Percentiles rank a stretch among this genome's conserved stretches.
These are phyloP conservation scores for Trachelus iudaicus DNA, from an alignment of 2,888 invertebrate genomes.

Conservation along the genomic window DNA sequence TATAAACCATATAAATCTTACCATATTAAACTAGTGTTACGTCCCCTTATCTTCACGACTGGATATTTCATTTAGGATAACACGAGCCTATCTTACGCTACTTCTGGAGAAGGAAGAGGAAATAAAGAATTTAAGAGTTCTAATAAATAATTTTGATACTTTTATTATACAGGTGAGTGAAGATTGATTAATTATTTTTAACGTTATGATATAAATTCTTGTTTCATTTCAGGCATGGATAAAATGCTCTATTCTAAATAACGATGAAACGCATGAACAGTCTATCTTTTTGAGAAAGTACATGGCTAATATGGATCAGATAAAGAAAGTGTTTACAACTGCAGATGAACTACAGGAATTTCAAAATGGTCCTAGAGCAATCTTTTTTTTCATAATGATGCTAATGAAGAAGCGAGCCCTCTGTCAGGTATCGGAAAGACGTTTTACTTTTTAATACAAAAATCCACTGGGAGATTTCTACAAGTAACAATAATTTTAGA, in stretches of 20 bases:
- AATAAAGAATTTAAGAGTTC: slow-evolving; percentile 41
- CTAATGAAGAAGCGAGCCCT: slow-evolving; percentile 43
- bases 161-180: slow-evolving; percentile 52
- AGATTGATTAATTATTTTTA: not conserved
- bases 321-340: slow-evolving; percentile 45
- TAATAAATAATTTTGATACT: slow-evolving; percentile 49
- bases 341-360: slow-evolving; percentile 43
- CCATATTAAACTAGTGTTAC: not conserved
- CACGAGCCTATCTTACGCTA: slow-evolving; percentile 44
- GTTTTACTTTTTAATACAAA: not conserved
- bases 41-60: not conserved
- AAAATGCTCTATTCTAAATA: slow-evolving; percentile 52
- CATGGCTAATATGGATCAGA: slow-evolving; percentile 43
- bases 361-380: slow-evolving; percentile 43
- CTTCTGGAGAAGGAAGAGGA: slow-evolving; percentile 43
- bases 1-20: slow-evolving; percentile 18
- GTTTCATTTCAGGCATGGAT: slow-evolving; percentile 53
- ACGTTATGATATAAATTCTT: slow-evolving; percentile 1
- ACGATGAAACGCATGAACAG: slow-evolving; percentile 38
- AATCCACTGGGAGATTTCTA: not conserved
- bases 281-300: slow-evolving; percentile 45
- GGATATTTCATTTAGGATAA: slow-evolving; percentile 44
- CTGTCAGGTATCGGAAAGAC: slow-evolving; percentile 36
- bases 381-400: slow-evolving; percentile 48
- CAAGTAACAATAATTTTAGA: not conserved